A percentile compares a stretch with the other conserved stretches of the same genome.
Conservation (phyloP, 2,888 invertebrate species). For the Pterobdella sp. region DNA sequence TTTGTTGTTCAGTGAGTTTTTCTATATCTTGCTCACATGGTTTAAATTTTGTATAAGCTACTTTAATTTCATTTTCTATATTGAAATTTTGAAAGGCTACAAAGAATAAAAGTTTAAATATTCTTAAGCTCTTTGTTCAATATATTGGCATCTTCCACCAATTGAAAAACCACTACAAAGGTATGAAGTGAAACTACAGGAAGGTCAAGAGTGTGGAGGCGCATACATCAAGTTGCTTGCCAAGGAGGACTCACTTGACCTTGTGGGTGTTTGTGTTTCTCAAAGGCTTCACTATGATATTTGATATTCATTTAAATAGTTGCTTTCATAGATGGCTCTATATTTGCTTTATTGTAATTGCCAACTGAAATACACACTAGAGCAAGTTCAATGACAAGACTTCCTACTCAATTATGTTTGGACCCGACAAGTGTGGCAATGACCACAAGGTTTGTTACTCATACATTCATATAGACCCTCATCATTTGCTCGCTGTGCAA, state of each 20-base stretch:
- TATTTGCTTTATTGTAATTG: no score
- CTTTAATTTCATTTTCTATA: neutral
- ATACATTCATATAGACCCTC: neutral
- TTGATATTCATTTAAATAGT: neutral
- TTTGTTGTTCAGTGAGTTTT: conserved; percentile 76
- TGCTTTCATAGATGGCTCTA: neutral
- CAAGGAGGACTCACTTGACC: conserved; percentile 59
- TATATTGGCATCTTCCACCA: no score
- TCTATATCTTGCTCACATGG: neutral
- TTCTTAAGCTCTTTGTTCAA: no score
- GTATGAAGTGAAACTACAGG: conserved; percentile 66
- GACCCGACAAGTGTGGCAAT: conserved; percentile 96
- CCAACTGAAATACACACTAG: conserved; percentile 41
- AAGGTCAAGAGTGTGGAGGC: conserved; percentile 96
- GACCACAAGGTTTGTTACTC: conserved; percentile 71
- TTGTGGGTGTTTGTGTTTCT: conserved; percentile 51
- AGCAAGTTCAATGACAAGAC: conserved; percentile 86
- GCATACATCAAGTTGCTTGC: conserved; percentile 90
- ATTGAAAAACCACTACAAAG: no score
- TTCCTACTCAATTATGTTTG: conserved; percentile 98
- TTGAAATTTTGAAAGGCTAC: neutral
- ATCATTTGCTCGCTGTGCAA: no score
- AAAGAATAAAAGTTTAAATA: neutral
- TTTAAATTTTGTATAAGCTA: neutral
- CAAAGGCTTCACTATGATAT: neutral